A percentile compares a stretch with the other conserved stretches of the same genome.
Conservation (phyloP, 1,140 invertebrate species). For the Armadillidium nasatum region DNA sequence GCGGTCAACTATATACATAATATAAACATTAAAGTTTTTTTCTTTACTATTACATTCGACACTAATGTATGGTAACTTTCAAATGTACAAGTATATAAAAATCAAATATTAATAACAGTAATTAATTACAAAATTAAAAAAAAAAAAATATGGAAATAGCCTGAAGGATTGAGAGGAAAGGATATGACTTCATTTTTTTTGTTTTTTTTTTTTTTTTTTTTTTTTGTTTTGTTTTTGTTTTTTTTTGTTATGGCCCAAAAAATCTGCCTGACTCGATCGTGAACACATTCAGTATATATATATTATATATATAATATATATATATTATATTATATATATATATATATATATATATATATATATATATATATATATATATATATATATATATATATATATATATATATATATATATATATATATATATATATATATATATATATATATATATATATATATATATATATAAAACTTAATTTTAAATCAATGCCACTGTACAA, state of each 20-base stretch:
- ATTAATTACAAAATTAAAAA: not conserved
- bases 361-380: too few relatives aligned
- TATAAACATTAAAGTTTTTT: not conserved
- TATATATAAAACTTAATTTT: too few relatives aligned
- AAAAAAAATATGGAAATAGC: not conserved
- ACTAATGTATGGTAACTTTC: conserved; percentile 5
- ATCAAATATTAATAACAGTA: not conserved
- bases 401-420: too few relatives aligned
- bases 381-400: too few relatives aligned
- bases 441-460: too few relatives aligned
- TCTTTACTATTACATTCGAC: not conserved
- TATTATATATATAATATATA: not conserved
- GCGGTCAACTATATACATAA: not conserved
- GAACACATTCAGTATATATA: not conserved
- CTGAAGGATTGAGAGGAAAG: not conserved
- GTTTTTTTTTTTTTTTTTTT: not conserved
- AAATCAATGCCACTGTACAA: too few relatives aligned
- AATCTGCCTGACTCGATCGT: not conserved
- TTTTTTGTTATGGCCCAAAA: not conserved
- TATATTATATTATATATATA: too few relatives aligned
- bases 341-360: too few relatives aligned
- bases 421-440: too few relatives aligned
- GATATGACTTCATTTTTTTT: not conserved
- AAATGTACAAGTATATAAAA: not conserved
- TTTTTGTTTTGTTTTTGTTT: not conserved